Base-by-base conservation (phyloP, 2,113 vertebrate genomes). In the Terrapene triunguis region DNA sequence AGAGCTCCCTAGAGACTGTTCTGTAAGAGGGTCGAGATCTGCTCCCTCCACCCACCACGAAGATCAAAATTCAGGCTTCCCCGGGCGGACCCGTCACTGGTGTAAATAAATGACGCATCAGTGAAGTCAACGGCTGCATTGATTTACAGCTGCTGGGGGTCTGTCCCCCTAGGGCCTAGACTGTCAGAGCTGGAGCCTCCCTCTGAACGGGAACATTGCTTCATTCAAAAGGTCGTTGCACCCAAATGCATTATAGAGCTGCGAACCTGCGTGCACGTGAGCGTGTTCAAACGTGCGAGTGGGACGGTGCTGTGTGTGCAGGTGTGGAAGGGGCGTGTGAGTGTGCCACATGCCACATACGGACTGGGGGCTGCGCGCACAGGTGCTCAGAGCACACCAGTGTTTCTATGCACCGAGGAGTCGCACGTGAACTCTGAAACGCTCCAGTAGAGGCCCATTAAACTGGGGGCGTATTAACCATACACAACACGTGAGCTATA, bases 391-490 rank as follows among this genome's bases (percentile, higher is more conserved):
- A 8, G 65, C 59, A 8, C 29, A 62, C 29, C 8, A 16, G 27
- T 16, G 59, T 69, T 10, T 69, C 35, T n/a, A 65, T 19, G 62
- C 32, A 19, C 32, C 16, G 8, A 65, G 11, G 29, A 62, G 62
- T n/a, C 62, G 3, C 62, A n/a, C 3, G 62, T 65, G 62, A 65
- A 65, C 62, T 69, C 62, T 8, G 62, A 69, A 69, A 72, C 21
- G 19, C 65, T 72, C n/a, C 91, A 13, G 0, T 44, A 76, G 21
- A 11, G 76, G 88, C 89, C 97, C 91, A 94, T 97, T 96, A 94
- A 97, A 87, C 89, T 88, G 13, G 1, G 1, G 6, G 92, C 86
- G 35, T 92, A 95, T 94, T 97, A 97, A 96, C 95, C 65, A 92
- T 84, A 10, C 89, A 17, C 4, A 88, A 89, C 93, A 72, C 11